Conservation (phyloP, 2,113 vertebrate species). For the Haplochromis burtoni region DNA sequence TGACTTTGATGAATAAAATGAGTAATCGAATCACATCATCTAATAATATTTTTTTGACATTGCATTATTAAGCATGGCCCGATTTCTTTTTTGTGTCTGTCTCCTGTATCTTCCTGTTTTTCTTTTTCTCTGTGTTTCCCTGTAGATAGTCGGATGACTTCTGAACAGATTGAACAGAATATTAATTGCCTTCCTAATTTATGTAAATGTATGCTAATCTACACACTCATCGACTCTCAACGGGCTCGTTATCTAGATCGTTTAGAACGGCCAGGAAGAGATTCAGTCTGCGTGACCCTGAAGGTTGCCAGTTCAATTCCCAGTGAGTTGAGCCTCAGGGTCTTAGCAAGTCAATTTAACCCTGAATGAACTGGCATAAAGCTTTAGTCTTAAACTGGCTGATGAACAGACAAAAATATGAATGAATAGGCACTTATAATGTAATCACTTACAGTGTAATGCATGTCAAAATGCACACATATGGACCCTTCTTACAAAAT, state of each 20-base stretch:
- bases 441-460: background rate
- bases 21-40: background rate
- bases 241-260: slow-evolving; percentile 64
- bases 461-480: background rate
- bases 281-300: slow-evolving; percentile 63
- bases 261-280: slow-evolving; percentile 53
- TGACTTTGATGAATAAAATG: background rate
- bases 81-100: slow-evolving; percentile 7
- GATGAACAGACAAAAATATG: background rate
- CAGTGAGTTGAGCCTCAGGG: slow-evolving; percentile 37
- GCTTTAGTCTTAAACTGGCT: slow-evolving; percentile 13
- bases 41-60: background rate
- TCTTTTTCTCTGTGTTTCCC: slow-evolving; percentile 19
- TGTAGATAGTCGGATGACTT: slow-evolving; percentile 48
- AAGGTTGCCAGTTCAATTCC: slow-evolving; percentile 68
- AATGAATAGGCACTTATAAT: background rate
- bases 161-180: slow-evolving; percentile 66
- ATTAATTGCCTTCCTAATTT: slow-evolving; percentile 67
- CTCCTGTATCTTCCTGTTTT: slow-evolving; percentile 26
- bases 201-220: slow-evolving; percentile 66
- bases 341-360: slow-evolving; percentile 39
- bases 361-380: slow-evolving; percentile 21
- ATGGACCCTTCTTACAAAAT: background rate
- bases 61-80: background rate
- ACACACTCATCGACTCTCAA: slow-evolving; percentile 62